phyloP scores from a whole-genome alignment of 2,888 invertebrate species.

The Mystacides longicornis region DNA sequence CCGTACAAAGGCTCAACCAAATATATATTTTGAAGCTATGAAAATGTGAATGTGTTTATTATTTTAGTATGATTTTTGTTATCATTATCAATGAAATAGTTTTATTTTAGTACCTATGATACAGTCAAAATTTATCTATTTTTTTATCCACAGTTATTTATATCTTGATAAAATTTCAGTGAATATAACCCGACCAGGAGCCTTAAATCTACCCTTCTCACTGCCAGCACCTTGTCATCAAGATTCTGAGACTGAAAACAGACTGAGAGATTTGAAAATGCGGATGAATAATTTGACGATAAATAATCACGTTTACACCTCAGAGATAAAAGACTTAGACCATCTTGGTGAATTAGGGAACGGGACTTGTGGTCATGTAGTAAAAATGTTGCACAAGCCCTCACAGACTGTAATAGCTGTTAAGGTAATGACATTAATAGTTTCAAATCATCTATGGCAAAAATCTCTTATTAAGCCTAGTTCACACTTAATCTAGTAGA shows the following conservation, averaged over 20 bases:
- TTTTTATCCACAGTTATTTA: too few relatives aligned
- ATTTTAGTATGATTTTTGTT: too few relatives aligned
- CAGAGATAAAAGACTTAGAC: constrained; percentile 75
- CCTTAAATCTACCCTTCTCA: constrained; percentile 33
- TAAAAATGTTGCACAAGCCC: constrained; percentile 88
- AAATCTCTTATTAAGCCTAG: not conserved
- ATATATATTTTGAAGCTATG: too few relatives aligned
- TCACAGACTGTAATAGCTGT: constrained; percentile 87
- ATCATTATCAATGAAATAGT: too few relatives aligned
- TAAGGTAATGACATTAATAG: constrained; percentile 64
- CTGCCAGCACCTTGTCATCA: constrained; percentile 33
- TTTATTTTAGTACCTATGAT: too few relatives aligned
- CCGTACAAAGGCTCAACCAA: too few relatives aligned
- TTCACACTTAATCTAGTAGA: too few relatives aligned
- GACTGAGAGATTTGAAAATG: constrained; percentile 85
- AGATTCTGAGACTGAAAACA: constrained; percentile 67
- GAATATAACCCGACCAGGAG: constrained; percentile 2
- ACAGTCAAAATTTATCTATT: too few relatives aligned
- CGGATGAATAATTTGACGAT: constrained; percentile 71
- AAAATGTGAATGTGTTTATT: too few relatives aligned
- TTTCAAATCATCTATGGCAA: too few relatives aligned
- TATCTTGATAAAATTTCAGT: constrained; percentile 7
- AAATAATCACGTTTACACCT: constrained; percentile 68
- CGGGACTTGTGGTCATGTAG: constrained; percentile 96
- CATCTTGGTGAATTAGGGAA: constrained; percentile 84